Evolutionary conservation across 2,113 vertebrate species (phyloP), one percentile per base, ranked within the genome.

Genomic region (Rutilus rutilus): DNA sequence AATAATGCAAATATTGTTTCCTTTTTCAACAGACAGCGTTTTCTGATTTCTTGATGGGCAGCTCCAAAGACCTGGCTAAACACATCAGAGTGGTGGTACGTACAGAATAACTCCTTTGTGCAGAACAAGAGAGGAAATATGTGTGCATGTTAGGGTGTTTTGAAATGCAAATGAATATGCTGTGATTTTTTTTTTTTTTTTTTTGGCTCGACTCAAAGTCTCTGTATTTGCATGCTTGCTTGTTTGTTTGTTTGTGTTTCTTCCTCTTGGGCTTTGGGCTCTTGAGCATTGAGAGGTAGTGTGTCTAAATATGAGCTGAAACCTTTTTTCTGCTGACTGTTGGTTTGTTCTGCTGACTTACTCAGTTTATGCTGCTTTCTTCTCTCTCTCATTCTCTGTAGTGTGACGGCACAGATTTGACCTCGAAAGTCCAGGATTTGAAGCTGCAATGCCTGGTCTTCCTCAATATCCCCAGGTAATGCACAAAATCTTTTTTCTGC

Each of bases 361-460:
- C 2, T 30, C 25, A 78, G 67, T 52, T 69, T 36, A 42, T 73
- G 27, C 21, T 36, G 87, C 42, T 85, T 21, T n/a, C 1, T 82
- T 73, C 6, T 87, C 5, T 87, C 4, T 36, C 67, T 73, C 89
- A 74, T 33, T 36, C 30, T 62, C 23, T 78, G 15, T 89, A 98
- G 97, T 98, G 97, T 23, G 97, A 98, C 1, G 97, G 96, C 7
- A 94, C 91, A 9, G 97, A 98, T 93, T 86, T 98, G 88, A 98
- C 97, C 11, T 95, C 97, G 59, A 98, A 98, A 91, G 97, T 98
- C 76, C 97, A 98, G 91, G 97, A 98, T 86, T 92, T 98, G 88
- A 98, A 98, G 89, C 96, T 97, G 39, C 97, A 98, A 91, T 98
- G 97, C 89, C 92, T 98, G 54, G 97, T 98, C 87, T 98, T 98